Conservation (phyloP, 2,888 invertebrate genomes). For the Pristionchus mayeri region DNA sequence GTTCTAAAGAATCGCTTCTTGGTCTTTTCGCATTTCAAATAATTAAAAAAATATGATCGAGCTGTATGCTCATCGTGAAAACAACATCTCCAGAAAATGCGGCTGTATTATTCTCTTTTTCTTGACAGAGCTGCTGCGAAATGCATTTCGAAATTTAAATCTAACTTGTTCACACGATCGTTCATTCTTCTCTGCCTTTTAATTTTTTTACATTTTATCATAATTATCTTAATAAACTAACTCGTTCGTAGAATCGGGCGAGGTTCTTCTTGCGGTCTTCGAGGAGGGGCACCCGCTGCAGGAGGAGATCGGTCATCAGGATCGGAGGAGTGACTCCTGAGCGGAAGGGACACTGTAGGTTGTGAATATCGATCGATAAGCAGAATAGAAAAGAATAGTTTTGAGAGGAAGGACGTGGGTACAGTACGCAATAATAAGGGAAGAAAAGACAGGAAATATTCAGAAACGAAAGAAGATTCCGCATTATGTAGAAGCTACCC, state of each 20-base stretch:
- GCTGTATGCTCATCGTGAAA: no score
- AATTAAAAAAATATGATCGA: no score
- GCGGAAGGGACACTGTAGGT: constrained; percentile 3
- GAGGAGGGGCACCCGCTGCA: constrained; percentile 33
- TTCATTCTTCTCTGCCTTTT: no score
- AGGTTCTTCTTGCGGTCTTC: constrained; percentile 17
- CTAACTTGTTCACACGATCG: no score
- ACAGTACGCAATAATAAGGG: background rate
- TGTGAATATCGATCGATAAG: background rate
- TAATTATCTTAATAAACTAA: background rate
- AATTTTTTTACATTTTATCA: no score
- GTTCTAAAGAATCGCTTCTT: no score
- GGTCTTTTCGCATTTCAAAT: no score
- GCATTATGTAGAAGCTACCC: background rate
- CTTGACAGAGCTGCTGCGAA: no score
- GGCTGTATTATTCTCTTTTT: no score
- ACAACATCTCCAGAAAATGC: no score
- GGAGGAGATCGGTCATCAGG: constrained; percentile 44
- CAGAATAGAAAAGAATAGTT: background rate
- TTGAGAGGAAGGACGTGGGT: background rate
- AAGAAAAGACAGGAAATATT: background rate
- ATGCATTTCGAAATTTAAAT: no score
- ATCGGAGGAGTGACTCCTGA: constrained; percentile 38
- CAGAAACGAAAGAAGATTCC: background rate
- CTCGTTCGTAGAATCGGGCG: constrained; percentile 38